phyloP scores from a whole-genome alignment of 2,113 vertebrate species.

The Acrocephalus kingi region DNA sequence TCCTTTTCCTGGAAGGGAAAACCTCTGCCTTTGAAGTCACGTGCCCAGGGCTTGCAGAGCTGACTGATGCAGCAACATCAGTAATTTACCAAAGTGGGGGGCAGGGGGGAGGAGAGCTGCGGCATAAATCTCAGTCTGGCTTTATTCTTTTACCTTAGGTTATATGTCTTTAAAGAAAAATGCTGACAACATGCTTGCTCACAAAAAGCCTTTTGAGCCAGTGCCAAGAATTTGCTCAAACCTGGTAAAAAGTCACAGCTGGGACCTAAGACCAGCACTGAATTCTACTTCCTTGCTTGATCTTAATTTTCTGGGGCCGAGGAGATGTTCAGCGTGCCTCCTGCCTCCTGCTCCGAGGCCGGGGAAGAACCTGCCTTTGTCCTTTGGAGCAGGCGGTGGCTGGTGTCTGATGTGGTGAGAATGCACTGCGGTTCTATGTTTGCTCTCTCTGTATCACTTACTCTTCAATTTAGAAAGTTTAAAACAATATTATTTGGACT shows the following conservation, averaged over 20 bases:
- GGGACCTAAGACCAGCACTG: neutral
- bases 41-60: neutral
- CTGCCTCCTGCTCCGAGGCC: neutral
- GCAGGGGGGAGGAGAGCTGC: neutral
- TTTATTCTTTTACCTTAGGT: slow-evolving; percentile 46
- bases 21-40: neutral
- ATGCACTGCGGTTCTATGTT: neutral
- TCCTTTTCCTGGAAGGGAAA: neutral
- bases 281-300: neutral
- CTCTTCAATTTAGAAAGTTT: neutral
- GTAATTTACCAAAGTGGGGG: neutral
- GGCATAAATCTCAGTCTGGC: slow-evolving; percentile 27
- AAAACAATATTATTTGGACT: slow-evolving; percentile 25
- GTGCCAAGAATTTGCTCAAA: slow-evolving; percentile 35
- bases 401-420: neutral
- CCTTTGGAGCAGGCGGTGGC: neutral
- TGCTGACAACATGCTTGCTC: slow-evolving; percentile 36
- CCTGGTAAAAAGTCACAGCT: slow-evolving; percentile 4
- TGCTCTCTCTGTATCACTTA: slow-evolving; percentile 9
- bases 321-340: neutral
- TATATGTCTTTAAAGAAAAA: slow-evolving; percentile 46
- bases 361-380: neutral
- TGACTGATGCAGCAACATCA: neutral
- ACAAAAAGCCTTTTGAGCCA: slow-evolving; percentile 33
- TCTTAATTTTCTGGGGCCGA: neutral